Conservation (phyloP, 2,888 invertebrate species). For the Morpho achilles region DNA sequence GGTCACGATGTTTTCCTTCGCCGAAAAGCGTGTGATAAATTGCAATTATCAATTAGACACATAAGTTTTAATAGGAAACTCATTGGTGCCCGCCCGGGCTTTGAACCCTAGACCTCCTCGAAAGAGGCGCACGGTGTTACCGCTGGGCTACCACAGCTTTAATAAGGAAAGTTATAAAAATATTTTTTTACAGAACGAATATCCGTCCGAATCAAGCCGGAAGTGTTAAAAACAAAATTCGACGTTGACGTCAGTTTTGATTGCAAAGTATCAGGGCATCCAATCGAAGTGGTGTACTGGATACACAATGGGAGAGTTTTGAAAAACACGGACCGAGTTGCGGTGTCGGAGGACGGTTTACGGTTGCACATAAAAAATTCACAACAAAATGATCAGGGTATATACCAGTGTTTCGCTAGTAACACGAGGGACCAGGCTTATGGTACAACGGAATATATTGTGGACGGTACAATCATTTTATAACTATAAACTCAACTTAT, state of each 20-base stretch:
- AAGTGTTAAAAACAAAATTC: conserved; percentile 88
- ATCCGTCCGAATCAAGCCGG: conserved; percentile 89
- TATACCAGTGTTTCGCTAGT: conserved; percentile 94
- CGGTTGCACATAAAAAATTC: conserved; percentile 82
- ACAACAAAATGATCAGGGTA: conserved; percentile 90
- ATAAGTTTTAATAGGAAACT: too few species aligned
- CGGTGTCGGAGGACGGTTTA: conserved; percentile 69
- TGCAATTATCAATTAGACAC: too few species aligned
- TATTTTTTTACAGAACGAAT: conserved; percentile 82
- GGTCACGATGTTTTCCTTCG: too few species aligned
- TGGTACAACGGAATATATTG: conserved; percentile 87
- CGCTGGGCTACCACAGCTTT: too few species aligned
- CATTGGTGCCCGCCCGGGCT: too few species aligned
- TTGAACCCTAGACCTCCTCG: too few species aligned
- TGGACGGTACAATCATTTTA: conserved; percentile 82
- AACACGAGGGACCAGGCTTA: conserved; percentile 92
- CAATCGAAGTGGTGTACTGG: conserved; percentile 89
- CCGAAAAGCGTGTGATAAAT: too few species aligned
- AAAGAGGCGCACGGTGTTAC: too few species aligned
- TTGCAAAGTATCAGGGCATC: conserved; percentile 92
- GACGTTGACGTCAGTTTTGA: conserved; percentile 91
- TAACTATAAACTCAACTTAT: too few species aligned
- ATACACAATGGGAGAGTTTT: conserved; percentile 86
- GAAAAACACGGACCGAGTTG: conserved; percentile 77
- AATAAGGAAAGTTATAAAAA: too few species aligned